Base-by-base conservation (phyloP, 2,888 invertebrate genomes). In the Colletes collaris region DNA sequence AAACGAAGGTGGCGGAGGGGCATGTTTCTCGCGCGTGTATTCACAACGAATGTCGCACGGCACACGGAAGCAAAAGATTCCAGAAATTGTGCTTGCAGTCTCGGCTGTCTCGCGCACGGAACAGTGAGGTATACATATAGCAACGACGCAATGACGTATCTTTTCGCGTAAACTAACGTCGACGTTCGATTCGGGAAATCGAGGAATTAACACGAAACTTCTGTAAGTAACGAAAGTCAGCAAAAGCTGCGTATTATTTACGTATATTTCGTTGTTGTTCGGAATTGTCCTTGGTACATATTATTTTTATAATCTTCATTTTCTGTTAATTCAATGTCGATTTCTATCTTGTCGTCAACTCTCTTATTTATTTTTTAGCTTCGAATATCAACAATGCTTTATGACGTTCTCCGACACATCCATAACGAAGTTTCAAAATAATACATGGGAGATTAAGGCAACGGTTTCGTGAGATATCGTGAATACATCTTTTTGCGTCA, bases 1-100 rank as follows among this genome's bases (percentile, higher is more conserved):
- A 88, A 79, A 88, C 89, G 87, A 73, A 77, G 58, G 56, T 11
- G 73, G 76, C 58, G 79, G 71, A 77, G 66, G 66, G 83, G 75
- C 68, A 82, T 85, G 79, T 83, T 85, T 78, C 81, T 78, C 78
- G 76, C 60, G 70, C 58, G 64, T 73, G 62, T 81, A 73, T 68
- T 69, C 49, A 11, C 74, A 27, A 59, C 59, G 76, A 67, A 60
- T 72, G 60, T 62, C 65, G 64, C 71, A 50, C 73, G 70, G 50
- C 73, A 84, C 82, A 81, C 80, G 76, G 79, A 74, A 76, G 76
- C 83, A 37, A 63, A 63, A 68, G 60, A 79, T 70, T 68, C 75
- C 63, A 72, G 59, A 79, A 82, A 74, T 71, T 66, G 55, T 67
- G 64, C 49, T 56, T 35, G 65, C 69, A 53, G 56, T 68, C 46